Conservation (phyloP, 2,113 vertebrate genomes). For the Clarias batrachus region DNA sequence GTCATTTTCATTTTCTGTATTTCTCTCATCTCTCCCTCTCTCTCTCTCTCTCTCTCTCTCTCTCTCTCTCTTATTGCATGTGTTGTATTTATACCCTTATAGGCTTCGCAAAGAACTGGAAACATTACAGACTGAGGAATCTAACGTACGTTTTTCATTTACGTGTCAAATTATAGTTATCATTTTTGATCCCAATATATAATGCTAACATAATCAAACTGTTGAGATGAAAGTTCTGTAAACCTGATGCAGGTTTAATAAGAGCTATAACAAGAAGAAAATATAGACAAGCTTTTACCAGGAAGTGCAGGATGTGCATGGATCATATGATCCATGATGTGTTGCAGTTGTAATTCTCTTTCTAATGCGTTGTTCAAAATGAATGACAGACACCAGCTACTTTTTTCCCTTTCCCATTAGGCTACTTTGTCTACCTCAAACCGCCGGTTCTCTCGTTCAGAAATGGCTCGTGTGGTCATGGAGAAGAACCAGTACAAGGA, state of each 20-base stretch:
- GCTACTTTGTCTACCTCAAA: conserved; percentile 56
- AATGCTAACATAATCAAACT: neutral
- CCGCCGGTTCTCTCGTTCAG: conserved; percentile 74
- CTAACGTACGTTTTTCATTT: conserved; percentile 63
- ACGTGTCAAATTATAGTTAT: neutral
- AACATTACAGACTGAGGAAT: conserved; percentile 59
- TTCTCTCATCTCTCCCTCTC: too few relatives aligned
- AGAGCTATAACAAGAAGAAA: neutral
- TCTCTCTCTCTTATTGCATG: neutral
- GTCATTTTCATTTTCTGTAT: neutral
- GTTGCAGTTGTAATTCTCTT: neutral
- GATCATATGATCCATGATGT: neutral
- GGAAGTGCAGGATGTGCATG: neutral
- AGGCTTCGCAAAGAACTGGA: conserved; percentile 73
- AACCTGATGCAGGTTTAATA: neutral
- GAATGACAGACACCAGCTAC: neutral
- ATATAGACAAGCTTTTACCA: neutral
- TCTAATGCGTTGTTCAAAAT: neutral
- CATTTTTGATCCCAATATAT: neutral
- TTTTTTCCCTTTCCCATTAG: conserved; percentile 45
- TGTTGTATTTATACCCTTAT: neutral
- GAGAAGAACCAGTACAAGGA: conserved; percentile 80
- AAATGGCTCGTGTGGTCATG: conserved; percentile 79
- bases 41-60: neutral
- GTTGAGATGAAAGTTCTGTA: neutral